Evolutionary conservation across 2,888 invertebrate species (phyloP).

Genomic region (Leucoma salicis): DNA sequence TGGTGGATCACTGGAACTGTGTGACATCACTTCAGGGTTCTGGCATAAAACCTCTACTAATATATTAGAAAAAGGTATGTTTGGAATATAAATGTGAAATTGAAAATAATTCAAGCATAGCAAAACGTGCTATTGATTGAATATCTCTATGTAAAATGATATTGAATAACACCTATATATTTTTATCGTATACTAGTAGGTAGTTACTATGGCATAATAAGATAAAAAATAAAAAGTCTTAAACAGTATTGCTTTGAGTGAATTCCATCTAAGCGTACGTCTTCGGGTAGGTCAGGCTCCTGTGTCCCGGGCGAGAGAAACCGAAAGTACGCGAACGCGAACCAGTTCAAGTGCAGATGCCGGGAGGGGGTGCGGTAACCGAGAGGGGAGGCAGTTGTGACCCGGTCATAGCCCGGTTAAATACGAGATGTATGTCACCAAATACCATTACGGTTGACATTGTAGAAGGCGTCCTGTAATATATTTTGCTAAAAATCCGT

Average conservation of each 20-base stretch:
- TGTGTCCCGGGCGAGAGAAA: constrained; percentile 57
- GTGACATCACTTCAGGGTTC: no score
- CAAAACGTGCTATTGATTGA: no score
- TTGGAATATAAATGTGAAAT: no score
- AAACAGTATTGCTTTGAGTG: constrained; percentile 5
- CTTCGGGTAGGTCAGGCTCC: constrained; percentile 67
- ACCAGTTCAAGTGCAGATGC: constrained; percentile 67
- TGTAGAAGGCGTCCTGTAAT: constrained; percentile 21
- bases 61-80: no score
- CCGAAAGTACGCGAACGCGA: constrained; percentile 62
- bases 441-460: constrained; percentile 17
- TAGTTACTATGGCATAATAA: no score
- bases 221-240: neutral
- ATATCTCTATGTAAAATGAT: no score
- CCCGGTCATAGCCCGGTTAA: constrained; percentile 50
- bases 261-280: constrained; percentile 17
- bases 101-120: no score
- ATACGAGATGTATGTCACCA: constrained; percentile 26
- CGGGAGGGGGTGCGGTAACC: constrained; percentile 17
- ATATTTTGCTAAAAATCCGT: no score
- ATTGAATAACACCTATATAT: no score
- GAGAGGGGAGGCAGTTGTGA: constrained; percentile 37
- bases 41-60: no score
- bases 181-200: no score
- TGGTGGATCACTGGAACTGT: no score